phyloP scores from a whole-genome alignment of 2,113 vertebrate species.

The Megatriorchis doriae region DNA sequence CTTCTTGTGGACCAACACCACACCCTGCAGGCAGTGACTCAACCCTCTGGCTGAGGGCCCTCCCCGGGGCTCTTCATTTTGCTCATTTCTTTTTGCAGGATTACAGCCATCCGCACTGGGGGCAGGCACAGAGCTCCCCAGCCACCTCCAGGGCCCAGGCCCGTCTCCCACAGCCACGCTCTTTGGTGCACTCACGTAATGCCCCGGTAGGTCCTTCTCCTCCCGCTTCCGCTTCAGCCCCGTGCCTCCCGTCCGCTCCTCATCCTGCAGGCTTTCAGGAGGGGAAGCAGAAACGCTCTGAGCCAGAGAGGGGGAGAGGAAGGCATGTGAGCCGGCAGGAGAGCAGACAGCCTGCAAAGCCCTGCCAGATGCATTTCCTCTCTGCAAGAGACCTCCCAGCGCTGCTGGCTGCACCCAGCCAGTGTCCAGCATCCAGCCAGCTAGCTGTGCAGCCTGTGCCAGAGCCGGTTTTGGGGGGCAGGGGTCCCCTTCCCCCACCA shows the following conservation, averaged over 20 bases:
- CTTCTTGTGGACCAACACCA: background rate
- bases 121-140: background rate
- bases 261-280: constrained; percentile 40
- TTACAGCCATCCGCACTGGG: background rate
- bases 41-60: background rate
- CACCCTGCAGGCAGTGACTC: rapidly evolving
- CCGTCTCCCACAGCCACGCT: rapidly evolving
- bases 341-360: background rate
- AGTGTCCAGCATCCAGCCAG: background rate
- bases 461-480: too few relatives aligned
- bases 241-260: background rate
- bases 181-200: background rate
- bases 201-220: background rate
- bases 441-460: too few relatives aligned
- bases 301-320: background rate
- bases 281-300: constrained; percentile 68
- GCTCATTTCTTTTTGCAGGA: background rate
- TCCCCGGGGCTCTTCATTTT: rapidly evolving
- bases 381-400: background rate
- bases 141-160: background rate
- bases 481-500: background rate
- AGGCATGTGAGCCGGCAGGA: background rate
- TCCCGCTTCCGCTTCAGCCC: background rate
- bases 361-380: rapidly evolving
- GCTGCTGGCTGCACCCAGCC: background rate